These are phyloP conservation scores for Hippocampus kuda DNA, from an alignment of 2,797 vertebrate genomes.

Conservation along the genomic window DNA sequence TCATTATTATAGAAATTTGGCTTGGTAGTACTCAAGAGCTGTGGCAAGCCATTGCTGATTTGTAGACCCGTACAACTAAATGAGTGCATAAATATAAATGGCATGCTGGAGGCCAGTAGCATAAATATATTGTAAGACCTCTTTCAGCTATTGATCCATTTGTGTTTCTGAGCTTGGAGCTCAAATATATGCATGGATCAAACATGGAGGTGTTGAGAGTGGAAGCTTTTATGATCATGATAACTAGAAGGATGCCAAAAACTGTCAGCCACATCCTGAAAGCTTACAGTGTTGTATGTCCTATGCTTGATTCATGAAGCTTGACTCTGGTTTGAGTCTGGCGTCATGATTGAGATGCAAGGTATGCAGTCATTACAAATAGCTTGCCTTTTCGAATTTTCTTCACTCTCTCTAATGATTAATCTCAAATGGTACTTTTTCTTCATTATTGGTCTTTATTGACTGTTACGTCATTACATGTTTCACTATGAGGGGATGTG, in stretches of 20 bases:
- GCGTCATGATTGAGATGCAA: no score
- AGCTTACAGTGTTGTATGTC: no score
- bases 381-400: not conserved
- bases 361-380: not conserved
- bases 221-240: slow-evolving; percentile 30
- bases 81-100: slow-evolving; percentile 62
- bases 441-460: not conserved
- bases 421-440: not conserved
- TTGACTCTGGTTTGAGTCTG: not conserved
- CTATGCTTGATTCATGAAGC: not conserved
- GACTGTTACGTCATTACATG: not conserved
- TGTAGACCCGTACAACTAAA: slow-evolving; percentile 55
- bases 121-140: slow-evolving; percentile 37
- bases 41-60: slow-evolving; percentile 40
- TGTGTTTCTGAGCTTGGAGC: slow-evolving; percentile 30
- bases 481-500: not conserved
- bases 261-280: slow-evolving; percentile 26
- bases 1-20: slow-evolving; percentile 45
- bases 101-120: slow-evolving; percentile 50
- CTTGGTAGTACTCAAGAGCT: slow-evolving; percentile 45
- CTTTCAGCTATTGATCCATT: slow-evolving; percentile 39
- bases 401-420: not conserved
- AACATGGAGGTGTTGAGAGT: slow-evolving; percentile 7
- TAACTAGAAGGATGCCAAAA: slow-evolving; percentile 24
- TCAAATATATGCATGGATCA: slow-evolving; percentile 16